Evolutionary conservation across 2,888 invertebrate species (phyloP), one percentile per base, ranked within the genome.

Genomic region (Callosobruchus maculatus): DNA sequence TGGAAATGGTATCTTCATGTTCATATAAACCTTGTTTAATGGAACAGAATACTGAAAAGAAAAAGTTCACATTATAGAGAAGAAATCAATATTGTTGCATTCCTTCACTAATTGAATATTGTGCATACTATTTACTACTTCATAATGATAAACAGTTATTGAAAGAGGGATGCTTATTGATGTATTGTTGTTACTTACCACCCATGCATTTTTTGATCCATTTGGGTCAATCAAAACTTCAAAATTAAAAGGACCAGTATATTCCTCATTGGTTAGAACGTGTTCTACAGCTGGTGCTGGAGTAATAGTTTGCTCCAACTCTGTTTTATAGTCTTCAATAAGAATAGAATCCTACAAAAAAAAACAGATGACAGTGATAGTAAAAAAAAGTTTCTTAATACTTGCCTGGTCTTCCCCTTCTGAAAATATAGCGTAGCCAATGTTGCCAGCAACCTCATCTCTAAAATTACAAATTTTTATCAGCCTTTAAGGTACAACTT

Each of bases 31-130:
- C 74, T 93, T 91, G 74, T 91, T 89, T 75, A 93, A 83, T 0
- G 82, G 75, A 22, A 89, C 84, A 0, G 94, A 94, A 81, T 91
- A 94, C 94, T 95, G 87, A 21, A 86, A 85, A n/a, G n/a, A n/a
- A n/a, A n/a, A n/a, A n/a, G n/a, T n/a, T n/a, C n/a, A n/a, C n/a
- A n/a, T n/a, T n/a, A n/a, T n/a, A n/a, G n/a, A n/a, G n/a, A n/a
- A n/a, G n/a, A n/a, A n/a, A n/a, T n/a, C n/a, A n/a, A n/a, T n/a
- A n/a, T n/a, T n/a, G n/a, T n/a, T n/a, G n/a, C n/a, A n/a, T n/a
- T n/a, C n/a, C n/a, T n/a, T n/a, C n/a, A n/a, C n/a, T n/a, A n/a
- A n/a, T n/a, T n/a, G n/a, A n/a, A n/a, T n/a, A n/a, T n/a, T n/a
- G n/a, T n/a, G n/a, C n/a, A n/a, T n/a, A n/a, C n/a, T n/a, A n/a